Percentiles rank a stretch among this genome's conserved stretches.
These are phyloP conservation scores for Myopa tessellatipennis DNA, from an alignment of 2,888 invertebrate species.

Conservation along the genomic window DNA sequence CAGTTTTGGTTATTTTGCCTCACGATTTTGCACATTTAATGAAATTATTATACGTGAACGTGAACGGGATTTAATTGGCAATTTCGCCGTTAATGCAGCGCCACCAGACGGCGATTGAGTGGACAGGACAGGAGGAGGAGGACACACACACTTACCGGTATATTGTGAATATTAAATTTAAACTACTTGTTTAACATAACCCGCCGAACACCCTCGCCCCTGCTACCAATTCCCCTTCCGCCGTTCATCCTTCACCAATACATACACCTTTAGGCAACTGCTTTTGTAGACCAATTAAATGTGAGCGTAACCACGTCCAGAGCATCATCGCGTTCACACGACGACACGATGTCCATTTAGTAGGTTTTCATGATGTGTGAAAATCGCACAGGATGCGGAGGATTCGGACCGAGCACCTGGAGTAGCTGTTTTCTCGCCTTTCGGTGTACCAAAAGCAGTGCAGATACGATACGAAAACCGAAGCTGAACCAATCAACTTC, in stretches of 20 bases:
- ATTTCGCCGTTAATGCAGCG: slow-evolving; percentile 46
- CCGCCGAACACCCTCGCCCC: neutral
- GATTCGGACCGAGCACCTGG: neutral
- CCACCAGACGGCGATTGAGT: slow-evolving; percentile 20
- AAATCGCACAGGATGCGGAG: slow-evolving; percentile 4
- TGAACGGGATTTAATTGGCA: slow-evolving; percentile 51
- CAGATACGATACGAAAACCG: neutral
- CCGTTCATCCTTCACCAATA: neutral
- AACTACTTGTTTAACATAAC: neutral
- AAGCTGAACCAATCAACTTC: slow-evolving; percentile 37
- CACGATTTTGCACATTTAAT: slow-evolving; percentile 44
- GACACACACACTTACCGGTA: neutral
- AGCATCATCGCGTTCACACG: neutral
- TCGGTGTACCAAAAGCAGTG: neutral
- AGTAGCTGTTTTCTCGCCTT: neutral
- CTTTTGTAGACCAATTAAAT: slow-evolving; percentile 9
- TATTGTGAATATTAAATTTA: neutral
- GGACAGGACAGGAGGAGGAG: no score
- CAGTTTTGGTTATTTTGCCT: slow-evolving; percentile 36
- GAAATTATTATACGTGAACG: slow-evolving; percentile 51
- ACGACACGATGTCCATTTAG: neutral
- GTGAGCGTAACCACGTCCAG: neutral
- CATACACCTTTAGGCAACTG: neutral
- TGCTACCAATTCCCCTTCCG: neutral
- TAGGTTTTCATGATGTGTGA: slow-evolving; percentile 24